phyloP scores from a whole-genome alignment of 2,888 invertebrate genomes.

The Itoplectis maculator region DNA sequence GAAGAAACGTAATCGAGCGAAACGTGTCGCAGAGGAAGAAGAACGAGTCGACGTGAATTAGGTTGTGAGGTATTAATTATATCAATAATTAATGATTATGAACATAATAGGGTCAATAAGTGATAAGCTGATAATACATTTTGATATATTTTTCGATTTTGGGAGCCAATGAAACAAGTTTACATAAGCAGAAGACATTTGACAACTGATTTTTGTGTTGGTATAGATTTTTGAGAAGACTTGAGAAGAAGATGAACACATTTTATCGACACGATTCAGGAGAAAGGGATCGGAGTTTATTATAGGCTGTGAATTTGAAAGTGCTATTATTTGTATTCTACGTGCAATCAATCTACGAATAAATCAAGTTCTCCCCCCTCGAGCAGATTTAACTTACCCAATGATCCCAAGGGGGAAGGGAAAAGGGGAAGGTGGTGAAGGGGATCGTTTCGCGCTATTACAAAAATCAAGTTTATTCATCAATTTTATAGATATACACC shows the following conservation, averaged over 20 bases:
- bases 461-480: slow-evolving; percentile 83
- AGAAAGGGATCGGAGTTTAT: too few relatives aligned
- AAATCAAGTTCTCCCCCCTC: slow-evolving; percentile 36
- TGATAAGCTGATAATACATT: too few relatives aligned
- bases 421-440: slow-evolving; percentile 12
- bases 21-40: slow-evolving; percentile 51
- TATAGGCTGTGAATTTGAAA: not conserved
- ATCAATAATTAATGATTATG: too few relatives aligned
- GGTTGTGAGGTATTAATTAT: too few relatives aligned
- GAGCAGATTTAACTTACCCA: slow-evolving; percentile 1
- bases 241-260: too few relatives aligned
- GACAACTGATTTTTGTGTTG: too few relatives aligned
- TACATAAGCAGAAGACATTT: too few relatives aligned
- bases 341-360: slow-evolving; percentile 1
- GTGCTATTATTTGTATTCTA: slow-evolving; percentile 7
- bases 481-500: slow-evolving; percentile 82
- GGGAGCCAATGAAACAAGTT: too few relatives aligned
- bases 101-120: not conserved
- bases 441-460: slow-evolving; percentile 69
- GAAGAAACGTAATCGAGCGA: slow-evolving; percentile 72
- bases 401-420: not conserved
- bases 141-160: too few relatives aligned
- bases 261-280: too few relatives aligned
- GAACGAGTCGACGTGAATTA: slow-evolving; percentile 26
- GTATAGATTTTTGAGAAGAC: too few relatives aligned